Evolutionary conservation across 2,888 invertebrate species (phyloP).

Genomic region (Sinotaia quadrata): DNA sequence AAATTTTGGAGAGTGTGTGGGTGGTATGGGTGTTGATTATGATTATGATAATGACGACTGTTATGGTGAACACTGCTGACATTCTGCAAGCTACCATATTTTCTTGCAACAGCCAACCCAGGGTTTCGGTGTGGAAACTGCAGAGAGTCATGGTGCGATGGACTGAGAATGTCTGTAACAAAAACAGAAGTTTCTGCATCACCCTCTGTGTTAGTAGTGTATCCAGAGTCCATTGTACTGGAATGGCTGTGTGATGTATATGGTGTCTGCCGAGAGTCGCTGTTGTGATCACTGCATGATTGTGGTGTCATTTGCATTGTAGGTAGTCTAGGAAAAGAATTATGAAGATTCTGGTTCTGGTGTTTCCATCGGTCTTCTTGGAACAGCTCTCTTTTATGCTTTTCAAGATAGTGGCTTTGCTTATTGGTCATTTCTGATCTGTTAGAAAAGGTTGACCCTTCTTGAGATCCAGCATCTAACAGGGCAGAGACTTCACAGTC

Average conservation of each 20-base stretch:
- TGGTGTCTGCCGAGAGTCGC: conserved; percentile 56
- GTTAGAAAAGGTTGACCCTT: background rate
- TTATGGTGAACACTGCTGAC: conserved; percentile 21
- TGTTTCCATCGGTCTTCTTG: too few relatives aligned
- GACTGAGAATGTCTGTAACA: conserved; percentile 8
- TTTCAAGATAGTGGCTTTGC: too few relatives aligned
- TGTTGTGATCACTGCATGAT: conserved; percentile 37
- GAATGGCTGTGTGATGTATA: conserved; percentile 53
- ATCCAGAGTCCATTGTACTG: conserved; percentile 61
- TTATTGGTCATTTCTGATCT: background rate
- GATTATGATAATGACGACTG: conserved; percentile 15
- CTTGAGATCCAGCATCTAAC: background rate
- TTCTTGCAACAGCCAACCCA: conserved; percentile 13
- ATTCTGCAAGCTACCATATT: conserved; percentile 35
- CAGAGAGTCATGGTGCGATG: conserved; percentile 8
- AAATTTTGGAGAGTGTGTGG: background rate
- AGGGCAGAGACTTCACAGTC: conserved; percentile 19
- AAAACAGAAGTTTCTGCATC: conserved; percentile 46
- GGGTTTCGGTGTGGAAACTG: conserved; percentile 13
- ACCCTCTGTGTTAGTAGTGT: conserved; percentile 59
- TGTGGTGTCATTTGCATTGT: conserved; percentile 26
- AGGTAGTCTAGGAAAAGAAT: too few relatives aligned
- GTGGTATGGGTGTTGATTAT: background rate
- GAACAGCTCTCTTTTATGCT: too few relatives aligned
- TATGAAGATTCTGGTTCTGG: background rate